These are phyloP conservation scores for Gallinago stenura DNA, from an alignment of 2,797 vertebrate genomes.

Conservation along the genomic window DNA sequence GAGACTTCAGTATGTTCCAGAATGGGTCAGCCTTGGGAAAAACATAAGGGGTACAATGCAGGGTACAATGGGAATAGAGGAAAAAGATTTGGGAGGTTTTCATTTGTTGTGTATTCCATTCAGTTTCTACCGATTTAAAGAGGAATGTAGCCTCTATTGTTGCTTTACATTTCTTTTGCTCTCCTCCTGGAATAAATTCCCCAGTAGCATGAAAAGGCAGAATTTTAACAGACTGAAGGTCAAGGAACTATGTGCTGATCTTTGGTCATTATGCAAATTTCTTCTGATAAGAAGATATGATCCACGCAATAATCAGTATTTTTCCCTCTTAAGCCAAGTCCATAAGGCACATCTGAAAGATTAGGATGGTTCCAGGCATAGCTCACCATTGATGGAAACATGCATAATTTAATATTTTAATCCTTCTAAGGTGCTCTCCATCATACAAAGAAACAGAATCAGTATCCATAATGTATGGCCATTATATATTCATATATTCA, in stretches of 20 bases:
- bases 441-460: conserved; percentile 5
- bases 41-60: not conserved
- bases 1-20: not conserved
- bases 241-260: conserved; percentile 2
- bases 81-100: not conserved
- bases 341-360: not conserved
- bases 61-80: not conserved
- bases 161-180: conserved; percentile 1
- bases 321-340: not conserved
- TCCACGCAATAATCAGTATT: conserved; percentile 8
- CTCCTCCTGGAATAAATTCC: not conserved
- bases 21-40: not conserved
- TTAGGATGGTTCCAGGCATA: not conserved
- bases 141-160: not conserved
- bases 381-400: conserved; percentile 16
- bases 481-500: conserved; percentile 26
- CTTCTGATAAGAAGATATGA: conserved; percentile 5
- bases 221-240: conserved; percentile 38
- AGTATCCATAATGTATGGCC: not conserved
- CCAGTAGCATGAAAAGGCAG: not conserved
- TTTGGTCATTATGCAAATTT: conserved; percentile 46
- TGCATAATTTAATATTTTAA: conserved; percentile 49
- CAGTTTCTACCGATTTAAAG: not conserved
- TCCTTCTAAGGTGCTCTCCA: not conserved
- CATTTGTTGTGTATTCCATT: not conserved